Evolutionary conservation across 2,888 invertebrate genomes (phyloP).

Genomic region (Hirtodrosophila histrioides): DNA sequence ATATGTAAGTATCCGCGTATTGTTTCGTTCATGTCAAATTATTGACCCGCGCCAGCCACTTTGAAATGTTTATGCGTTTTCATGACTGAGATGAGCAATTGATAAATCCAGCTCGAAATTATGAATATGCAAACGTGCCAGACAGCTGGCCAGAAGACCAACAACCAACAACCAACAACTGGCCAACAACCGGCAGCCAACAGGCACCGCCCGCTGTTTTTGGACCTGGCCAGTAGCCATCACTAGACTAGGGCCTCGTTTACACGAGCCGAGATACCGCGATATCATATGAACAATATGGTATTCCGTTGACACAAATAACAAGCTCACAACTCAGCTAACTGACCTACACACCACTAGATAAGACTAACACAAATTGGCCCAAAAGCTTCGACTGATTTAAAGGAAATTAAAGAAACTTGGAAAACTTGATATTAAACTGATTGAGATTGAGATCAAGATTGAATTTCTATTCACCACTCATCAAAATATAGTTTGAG

Average conservation of each 20-base stretch:
- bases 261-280: slow-evolving; percentile 36
- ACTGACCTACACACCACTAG: too few species aligned
- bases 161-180: slow-evolving; percentile 16
- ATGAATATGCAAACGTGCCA: slow-evolving; percentile 71
- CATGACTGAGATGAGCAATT: slow-evolving; percentile 83
- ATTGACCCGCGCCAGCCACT: slow-evolving; percentile 79
- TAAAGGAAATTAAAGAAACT: too few species aligned
- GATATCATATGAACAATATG: background rate
- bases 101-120: slow-evolving; percentile 77
- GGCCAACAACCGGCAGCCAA: slow-evolving; percentile 14
- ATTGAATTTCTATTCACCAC: too few species aligned
- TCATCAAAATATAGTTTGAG: too few species aligned
- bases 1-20: slow-evolving; percentile 55
- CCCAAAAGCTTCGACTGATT: too few species aligned
- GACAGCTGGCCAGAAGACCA: slow-evolving; percentile 8
- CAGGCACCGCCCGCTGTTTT: slow-evolving; percentile 63
- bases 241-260: slow-evolving; percentile 40
- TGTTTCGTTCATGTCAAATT: slow-evolving; percentile 83
- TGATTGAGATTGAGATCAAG: too few species aligned
- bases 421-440: too few species aligned
- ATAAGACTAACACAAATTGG: too few species aligned
- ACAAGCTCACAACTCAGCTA: too few species aligned
- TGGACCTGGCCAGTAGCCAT: slow-evolving; percentile 55
- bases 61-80: slow-evolving; percentile 83
- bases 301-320: too few species aligned